Conservation (phyloP, 2,888 invertebrate genomes). For the Mimumesa dahlbomi region DNA sequence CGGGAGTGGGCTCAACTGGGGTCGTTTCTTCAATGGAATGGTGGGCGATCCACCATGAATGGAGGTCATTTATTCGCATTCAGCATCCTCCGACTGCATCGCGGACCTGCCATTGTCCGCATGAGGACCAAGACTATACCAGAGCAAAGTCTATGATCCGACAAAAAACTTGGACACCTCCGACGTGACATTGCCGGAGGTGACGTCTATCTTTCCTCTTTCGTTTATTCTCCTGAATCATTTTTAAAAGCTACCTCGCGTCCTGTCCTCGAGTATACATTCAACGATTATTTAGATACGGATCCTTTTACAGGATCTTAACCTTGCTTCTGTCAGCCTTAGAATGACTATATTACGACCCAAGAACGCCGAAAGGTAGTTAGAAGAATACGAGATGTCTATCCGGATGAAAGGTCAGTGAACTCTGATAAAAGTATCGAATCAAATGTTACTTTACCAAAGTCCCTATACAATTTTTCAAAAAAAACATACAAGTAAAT, state of each 20-base stretch:
- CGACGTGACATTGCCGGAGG: conserved; percentile 63
- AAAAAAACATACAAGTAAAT: too few species aligned
- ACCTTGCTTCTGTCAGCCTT: conserved; percentile 38
- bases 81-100: conserved; percentile 67
- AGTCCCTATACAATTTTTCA: too few species aligned
- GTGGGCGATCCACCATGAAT: conserved; percentile 76
- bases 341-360: conserved; percentile 42
- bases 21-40: conserved; percentile 68
- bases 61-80: conserved; percentile 78
- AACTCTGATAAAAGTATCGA: too few species aligned
- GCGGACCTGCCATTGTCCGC: conserved; percentile 74
- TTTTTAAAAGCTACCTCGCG: conserved; percentile 53
- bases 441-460: too few species aligned
- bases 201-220: conserved; percentile 61
- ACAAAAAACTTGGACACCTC: conserved; percentile 66
- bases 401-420: neutral
- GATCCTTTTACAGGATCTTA: conserved; percentile 34
- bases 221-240: conserved; percentile 40
- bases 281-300: conserved; percentile 50
- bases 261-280: conserved; percentile 46
- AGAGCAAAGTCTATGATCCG: conserved; percentile 65
- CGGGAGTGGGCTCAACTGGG: conserved; percentile 54
- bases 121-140: conserved; percentile 61
- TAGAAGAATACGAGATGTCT: too few species aligned
- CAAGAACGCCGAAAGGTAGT: conserved; percentile 18